Evolutionary conservation across 1,140 invertebrate genomes (phyloP), one percentile per base, ranked within the genome.

Genomic region (Pinna nobilis): DNA sequence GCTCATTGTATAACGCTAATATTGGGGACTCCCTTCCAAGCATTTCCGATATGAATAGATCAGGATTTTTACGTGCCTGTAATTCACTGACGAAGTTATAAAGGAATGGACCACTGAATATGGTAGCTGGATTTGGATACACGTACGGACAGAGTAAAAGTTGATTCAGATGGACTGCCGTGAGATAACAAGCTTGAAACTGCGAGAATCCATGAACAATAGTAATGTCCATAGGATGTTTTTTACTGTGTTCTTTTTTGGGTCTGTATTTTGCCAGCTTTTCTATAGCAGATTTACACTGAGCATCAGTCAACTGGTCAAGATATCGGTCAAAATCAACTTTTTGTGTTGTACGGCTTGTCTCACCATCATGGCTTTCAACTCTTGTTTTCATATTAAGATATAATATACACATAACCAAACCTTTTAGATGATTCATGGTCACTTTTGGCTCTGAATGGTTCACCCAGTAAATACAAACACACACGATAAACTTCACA

Each of bases 391-490:
- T 82, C 9, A 79, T 53, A 33, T 79, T 75, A 11, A 86, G 70
- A 30, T 83, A 63, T 9, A 87, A 65, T 9, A 82, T 39, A 70
- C 80, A 80, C 11, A 85, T 55, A 2, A 88, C 5, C 0, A 87
- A 5, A 18, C 78, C 61, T 18, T 73, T 71, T 15, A 87, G 30
- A 57, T 83, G 81, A 70, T 73, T 39, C 18, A 64, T 37, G 23
- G 73, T 74, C 6, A 83, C 70, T 61, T 77, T 72, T 7, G 86
- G 83, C 20, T 63, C 30, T 37, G 84, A 67, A 84, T 91, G 90
- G 82, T 86, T 89, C 50, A 91, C 85, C 94, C 94, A 95, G 89
- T 92, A 95, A 9, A 93, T 88, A 1, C 94, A 86, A 15, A 91
- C 87, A 44, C 92, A 86, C 55, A 94, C 87, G 73, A 92, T 92